Percentiles rank a stretch among this genome's conserved stretches.
These are phyloP conservation scores for Gymnothorax javanicus DNA, from an alignment of 2,797 vertebrate species.

Conservation along the genomic window DNA sequence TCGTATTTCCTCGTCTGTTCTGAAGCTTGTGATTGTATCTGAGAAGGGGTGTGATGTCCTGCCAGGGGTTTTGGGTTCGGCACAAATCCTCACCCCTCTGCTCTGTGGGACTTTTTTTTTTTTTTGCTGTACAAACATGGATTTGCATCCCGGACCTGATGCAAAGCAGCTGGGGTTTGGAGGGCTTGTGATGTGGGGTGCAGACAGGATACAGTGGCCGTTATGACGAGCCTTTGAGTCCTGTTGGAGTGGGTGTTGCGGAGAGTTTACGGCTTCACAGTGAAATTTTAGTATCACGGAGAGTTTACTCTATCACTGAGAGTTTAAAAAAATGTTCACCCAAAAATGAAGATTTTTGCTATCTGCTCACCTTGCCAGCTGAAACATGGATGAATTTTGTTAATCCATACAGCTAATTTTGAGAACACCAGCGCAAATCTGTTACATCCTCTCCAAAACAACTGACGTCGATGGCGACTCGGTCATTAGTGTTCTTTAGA, in stretches of 20 bases:
- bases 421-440: too few species aligned
- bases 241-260: neutral
- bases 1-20: neutral
- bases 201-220: neutral
- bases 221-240: neutral
- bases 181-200: neutral
- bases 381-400: too few species aligned
- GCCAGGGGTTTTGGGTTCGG: neutral
- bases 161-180: conserved; percentile 38
- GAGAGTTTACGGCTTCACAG: too few species aligned
- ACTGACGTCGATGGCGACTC: too few species aligned
- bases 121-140: neutral
- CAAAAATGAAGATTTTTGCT: too few species aligned
- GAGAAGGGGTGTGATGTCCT: neutral
- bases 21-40: neutral
- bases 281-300: neutral
- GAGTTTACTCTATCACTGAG: neutral
- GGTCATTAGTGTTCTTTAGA: too few species aligned
- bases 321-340: too few species aligned
- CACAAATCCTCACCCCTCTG: neutral
- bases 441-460: too few species aligned
- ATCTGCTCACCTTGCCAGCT: too few species aligned
- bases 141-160: conserved; percentile 48
- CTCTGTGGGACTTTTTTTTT: neutral
- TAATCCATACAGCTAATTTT: too few species aligned